phyloP scores from a whole-genome alignment of 2,113 vertebrate genomes.

The Cricetomys ansorgei region DNA sequence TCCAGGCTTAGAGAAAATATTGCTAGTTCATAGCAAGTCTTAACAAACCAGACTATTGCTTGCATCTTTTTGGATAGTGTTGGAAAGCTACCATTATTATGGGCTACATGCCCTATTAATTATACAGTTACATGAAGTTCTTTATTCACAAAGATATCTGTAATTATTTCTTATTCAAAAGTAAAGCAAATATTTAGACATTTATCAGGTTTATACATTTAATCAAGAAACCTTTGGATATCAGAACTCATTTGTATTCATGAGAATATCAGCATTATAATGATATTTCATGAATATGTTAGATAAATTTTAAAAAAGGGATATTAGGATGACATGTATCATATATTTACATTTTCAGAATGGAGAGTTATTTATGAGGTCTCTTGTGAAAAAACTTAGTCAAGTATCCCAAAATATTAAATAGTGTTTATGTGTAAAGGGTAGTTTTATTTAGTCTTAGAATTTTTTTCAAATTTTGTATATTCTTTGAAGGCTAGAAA shows the following conservation, averaged over 20 bases:
- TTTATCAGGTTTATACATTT: neutral
- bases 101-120: neutral
- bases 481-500: neutral
- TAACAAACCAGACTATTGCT: too few relatives aligned
- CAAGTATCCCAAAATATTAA: neutral
- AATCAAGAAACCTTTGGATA: neutral
- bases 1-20: neutral
- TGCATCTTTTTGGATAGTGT: neutral
- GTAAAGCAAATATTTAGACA: neutral
- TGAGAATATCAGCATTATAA: neutral
- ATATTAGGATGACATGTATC: neutral
- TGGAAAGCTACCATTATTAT: neutral
- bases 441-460: neutral
- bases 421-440: neutral
- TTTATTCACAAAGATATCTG: neutral
- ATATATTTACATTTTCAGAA: neutral
- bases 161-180: neutral
- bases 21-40: neutral
- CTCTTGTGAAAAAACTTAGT: neutral
- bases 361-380: neutral
- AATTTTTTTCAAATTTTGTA: neutral
- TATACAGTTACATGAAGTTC: neutral
- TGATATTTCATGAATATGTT: neutral
- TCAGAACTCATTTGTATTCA: neutral
- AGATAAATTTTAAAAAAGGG: neutral